Percentiles rank a stretch among this genome's conserved stretches.
Conservation (phyloP, 2,888 invertebrate species). For the Hipparchia sbordonii region DNA sequence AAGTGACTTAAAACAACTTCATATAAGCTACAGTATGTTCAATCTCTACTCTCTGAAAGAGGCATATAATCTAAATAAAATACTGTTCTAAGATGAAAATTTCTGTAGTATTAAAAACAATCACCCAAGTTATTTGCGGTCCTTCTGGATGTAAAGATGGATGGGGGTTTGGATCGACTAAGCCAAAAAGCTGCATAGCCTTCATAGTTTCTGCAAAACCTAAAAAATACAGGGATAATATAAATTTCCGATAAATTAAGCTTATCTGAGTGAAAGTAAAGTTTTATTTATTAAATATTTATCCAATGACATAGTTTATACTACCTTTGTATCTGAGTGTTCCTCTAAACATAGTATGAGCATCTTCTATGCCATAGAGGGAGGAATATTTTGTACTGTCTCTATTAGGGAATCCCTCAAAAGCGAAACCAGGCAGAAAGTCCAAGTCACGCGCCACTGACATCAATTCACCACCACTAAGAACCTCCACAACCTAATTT, state of each 20-base stretch:
- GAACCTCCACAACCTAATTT: slow-evolving; percentile 90
- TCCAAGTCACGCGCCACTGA: slow-evolving; percentile 90
- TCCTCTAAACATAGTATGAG: slow-evolving; percentile 95
- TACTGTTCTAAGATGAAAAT: neutral
- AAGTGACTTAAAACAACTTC: no score
- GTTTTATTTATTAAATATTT: neutral
- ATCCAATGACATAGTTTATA: neutral
- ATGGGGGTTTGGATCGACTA: slow-evolving; percentile 93
- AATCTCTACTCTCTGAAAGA: neutral
- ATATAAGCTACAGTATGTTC: neutral
- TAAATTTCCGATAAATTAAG: no score
- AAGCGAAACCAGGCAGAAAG: slow-evolving; percentile 97
- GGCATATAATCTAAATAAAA: neutral
- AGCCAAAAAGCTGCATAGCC: slow-evolving; percentile 93
- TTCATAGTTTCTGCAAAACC: slow-evolving; percentile 95
- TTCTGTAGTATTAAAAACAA: slow-evolving; percentile 13
- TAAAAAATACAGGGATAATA: slow-evolving; percentile 37
- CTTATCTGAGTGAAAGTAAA: neutral
- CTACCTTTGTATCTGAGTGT: slow-evolving; percentile 93
- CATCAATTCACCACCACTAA: slow-evolving; percentile 94
- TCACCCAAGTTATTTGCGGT: slow-evolving; percentile 97
- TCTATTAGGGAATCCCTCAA: slow-evolving; percentile 98
- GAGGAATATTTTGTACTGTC: slow-evolving; percentile 95
- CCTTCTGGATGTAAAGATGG: slow-evolving; percentile 97
- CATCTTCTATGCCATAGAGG: slow-evolving; percentile 93